phyloP scores from a whole-genome alignment of 1,140 invertebrate species.

The Solenopsis fugax region DNA sequence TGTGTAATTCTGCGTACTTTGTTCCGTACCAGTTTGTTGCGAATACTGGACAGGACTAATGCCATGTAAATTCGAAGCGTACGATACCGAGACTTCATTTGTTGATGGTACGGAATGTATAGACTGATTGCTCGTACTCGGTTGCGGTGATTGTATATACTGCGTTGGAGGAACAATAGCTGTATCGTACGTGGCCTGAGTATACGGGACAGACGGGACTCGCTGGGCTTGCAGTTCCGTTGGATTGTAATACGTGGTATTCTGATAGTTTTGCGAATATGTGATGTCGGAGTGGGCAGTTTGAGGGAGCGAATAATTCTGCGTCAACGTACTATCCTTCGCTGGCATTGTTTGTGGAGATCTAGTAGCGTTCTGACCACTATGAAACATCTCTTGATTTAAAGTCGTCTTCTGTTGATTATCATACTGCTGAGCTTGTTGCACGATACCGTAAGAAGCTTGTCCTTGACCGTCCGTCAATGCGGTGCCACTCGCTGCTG shows the following conservation, averaged over 20 bases:
- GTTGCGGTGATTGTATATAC: slow-evolving; percentile 66
- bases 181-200: slow-evolving; percentile 21
- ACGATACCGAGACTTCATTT: slow-evolving; percentile 53
- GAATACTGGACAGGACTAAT: slow-evolving; percentile 58
- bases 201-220: not conserved
- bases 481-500: slow-evolving; percentile 22
- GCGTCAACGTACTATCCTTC: slow-evolving; percentile 36
- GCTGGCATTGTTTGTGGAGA: slow-evolving; percentile 54
- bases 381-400: slow-evolving; percentile 46
- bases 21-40: slow-evolving; percentile 52
- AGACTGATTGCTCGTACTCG: slow-evolving; percentile 49
- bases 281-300: slow-evolving; percentile 54
- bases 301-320: slow-evolving; percentile 65
- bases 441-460: slow-evolving; percentile 25
- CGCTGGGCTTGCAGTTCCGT: slow-evolving; percentile 55
- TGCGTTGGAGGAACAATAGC: slow-evolving; percentile 31
- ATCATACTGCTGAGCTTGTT: slow-evolving; percentile 67
- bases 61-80: slow-evolving; percentile 50
- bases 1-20: slow-evolving; percentile 66
- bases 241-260: slow-evolving; percentile 64
- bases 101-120: slow-evolving; percentile 47
- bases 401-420: slow-evolving; percentile 43
- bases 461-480: slow-evolving; percentile 36
- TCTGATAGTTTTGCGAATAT: slow-evolving; percentile 51
- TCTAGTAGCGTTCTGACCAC: slow-evolving; percentile 2